Conservation (phyloP, 1,140 invertebrate species). For the Drosophila pectinifera region DNA sequence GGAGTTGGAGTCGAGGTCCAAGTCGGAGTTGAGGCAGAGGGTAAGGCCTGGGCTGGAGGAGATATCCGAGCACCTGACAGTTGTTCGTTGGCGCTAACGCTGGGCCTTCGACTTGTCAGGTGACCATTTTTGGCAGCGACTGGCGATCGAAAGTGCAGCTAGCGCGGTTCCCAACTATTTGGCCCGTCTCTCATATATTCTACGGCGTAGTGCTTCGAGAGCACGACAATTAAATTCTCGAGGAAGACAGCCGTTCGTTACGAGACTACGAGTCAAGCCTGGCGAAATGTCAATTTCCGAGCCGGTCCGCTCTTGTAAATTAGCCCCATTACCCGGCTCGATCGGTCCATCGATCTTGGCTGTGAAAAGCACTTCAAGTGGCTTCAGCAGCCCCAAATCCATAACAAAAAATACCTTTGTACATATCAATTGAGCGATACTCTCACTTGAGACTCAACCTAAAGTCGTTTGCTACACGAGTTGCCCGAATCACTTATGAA, state of each 20-base stretch:
- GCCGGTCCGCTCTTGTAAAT: constrained; percentile 41
- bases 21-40: constrained; percentile 31
- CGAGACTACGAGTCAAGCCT: constrained; percentile 25
- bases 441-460: constrained; percentile 70
- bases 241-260: constrained; percentile 37
- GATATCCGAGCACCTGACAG: constrained; percentile 75
- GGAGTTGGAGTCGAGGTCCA: constrained; percentile 12
- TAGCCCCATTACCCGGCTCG: constrained; percentile 47
- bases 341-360: constrained; percentile 46
- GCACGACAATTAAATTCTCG: constrained; percentile 73
- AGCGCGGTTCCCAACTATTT: constrained; percentile 43
- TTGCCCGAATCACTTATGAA: constrained; percentile 75
- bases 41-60: too few species aligned
- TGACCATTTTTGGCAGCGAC: constrained; percentile 53
- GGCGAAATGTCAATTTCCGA: constrained; percentile 55
- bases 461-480: constrained; percentile 61
- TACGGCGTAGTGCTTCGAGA: constrained; percentile 43
- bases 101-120: constrained; percentile 32
- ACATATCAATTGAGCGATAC: constrained; percentile 63
- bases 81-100: constrained; percentile 64
- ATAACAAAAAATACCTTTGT: constrained; percentile 44
- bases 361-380: constrained; percentile 37
- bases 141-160: constrained; percentile 51
- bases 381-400: constrained; percentile 29
- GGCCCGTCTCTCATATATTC: constrained; percentile 35